A percentile compares a stretch with the other conserved stretches of the same genome.
Conservation (phyloP, 2,113 vertebrate species). For the Tylochromis polylepis region DNA sequence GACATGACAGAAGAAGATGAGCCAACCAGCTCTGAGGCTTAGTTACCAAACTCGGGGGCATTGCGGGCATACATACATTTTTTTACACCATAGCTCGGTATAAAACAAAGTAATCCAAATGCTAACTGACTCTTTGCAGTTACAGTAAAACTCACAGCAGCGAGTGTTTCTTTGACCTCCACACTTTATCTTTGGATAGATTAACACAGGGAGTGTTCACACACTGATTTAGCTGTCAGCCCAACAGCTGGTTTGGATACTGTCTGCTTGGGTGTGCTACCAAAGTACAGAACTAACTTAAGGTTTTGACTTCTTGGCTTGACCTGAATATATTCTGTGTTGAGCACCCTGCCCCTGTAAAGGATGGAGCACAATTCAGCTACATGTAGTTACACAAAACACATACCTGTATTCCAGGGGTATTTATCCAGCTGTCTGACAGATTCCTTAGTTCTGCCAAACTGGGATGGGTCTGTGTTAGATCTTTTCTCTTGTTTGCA, state of each 20-base stretch:
- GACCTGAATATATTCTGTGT: not conserved
- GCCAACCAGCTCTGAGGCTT: slow-evolving; percentile 31
- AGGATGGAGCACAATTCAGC: slow-evolving; percentile 3
- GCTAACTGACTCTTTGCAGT: not conserved
- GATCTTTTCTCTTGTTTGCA: not conserved
- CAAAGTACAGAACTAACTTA: not conserved
- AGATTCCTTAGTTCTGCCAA: not conserved
- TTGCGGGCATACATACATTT: not conserved
- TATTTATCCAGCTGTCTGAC: slow-evolving; percentile 22
- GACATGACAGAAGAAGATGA: slow-evolving; percentile 41
- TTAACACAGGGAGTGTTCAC: not conserved
- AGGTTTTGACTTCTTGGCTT: not conserved
- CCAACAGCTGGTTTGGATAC: not conserved
- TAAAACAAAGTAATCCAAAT: not conserved
- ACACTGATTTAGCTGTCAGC: not conserved
- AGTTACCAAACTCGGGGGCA: not conserved
- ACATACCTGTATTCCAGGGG: not conserved
- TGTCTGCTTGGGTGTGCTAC: not conserved
- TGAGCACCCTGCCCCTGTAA: not conserved
- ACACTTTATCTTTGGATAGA: not conserved
- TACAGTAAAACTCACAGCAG: not conserved
- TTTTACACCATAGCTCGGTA: not conserved
- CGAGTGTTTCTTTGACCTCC: not conserved
- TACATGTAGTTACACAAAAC: not conserved
- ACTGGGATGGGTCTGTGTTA: not conserved